Percentiles rank a stretch among this genome's conserved stretches.
phyloP scores from a whole-genome alignment of 2,797 vertebrate species.

The Peromyscus melanophrys region DNA sequence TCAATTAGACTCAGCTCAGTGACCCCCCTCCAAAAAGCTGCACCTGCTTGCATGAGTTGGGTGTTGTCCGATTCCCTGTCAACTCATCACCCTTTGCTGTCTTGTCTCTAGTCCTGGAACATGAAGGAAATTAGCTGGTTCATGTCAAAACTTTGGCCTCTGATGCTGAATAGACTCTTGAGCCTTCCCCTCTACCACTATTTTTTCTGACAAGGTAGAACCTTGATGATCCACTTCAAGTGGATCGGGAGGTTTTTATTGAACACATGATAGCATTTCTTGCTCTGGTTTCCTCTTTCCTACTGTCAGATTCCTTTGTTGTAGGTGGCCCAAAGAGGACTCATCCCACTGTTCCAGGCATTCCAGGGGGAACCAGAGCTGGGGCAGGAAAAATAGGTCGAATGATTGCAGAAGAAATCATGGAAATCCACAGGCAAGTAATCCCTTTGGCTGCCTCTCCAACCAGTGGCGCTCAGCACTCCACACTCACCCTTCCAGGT shows the following conservation, averaged over 20 bases:
- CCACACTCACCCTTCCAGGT: background rate
- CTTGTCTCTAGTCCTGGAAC: background rate
- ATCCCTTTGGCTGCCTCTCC: background rate
- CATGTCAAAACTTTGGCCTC: background rate
- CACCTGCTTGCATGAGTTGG: background rate
- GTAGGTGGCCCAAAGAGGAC: conserved; percentile 94
- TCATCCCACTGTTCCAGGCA: conserved; percentile 96
- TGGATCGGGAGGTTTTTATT: background rate
- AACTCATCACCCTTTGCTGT: background rate
- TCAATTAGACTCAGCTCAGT: background rate
- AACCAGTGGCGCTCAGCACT: background rate
- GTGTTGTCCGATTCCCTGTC: background rate
- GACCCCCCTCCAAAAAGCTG: background rate
- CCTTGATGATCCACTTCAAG: conserved; percentile 3
- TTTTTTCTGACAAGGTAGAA: conserved; percentile 24
- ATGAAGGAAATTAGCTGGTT: background rate
- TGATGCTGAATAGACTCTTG: background rate
- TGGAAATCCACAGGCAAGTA: conserved; percentile 98
- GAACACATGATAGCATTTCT: background rate
- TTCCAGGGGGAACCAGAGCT: conserved; percentile 97
- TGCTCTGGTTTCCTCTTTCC: background rate
- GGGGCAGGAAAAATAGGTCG: conserved; percentile 99
- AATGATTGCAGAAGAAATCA: conserved; percentile 99
- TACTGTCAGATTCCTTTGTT: conserved; percentile 80
- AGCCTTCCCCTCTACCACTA: background rate